A percentile compares a stretch with the other conserved stretches of the same genome.
These are phyloP conservation scores for Nothura maculosa DNA, from an alignment of 2,797 vertebrate species.

Conservation along the genomic window DNA sequence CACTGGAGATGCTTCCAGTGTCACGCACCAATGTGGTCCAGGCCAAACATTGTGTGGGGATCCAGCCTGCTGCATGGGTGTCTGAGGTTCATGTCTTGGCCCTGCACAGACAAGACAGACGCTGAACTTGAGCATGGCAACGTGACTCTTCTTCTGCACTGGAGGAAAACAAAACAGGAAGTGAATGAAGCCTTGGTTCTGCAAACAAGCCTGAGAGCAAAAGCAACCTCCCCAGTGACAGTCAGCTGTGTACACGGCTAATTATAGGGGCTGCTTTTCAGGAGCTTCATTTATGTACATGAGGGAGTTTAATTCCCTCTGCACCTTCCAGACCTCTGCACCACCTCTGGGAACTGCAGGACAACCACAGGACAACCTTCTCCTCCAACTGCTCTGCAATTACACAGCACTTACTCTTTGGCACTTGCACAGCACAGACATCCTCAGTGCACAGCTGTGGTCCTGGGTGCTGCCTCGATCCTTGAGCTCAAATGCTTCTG, in stretches of 20 bases:
- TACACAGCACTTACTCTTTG: too few species aligned
- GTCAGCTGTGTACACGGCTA: constrained; percentile 17
- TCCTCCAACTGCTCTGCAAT: not conserved
- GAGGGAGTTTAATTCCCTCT: constrained; percentile 25
- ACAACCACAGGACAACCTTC: not conserved
- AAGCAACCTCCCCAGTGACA: not conserved
- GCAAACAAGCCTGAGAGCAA: constrained; percentile 33
- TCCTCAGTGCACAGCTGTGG: rapidly evolving
- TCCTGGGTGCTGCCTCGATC: not conserved
- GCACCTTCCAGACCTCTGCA: constrained; percentile 12
- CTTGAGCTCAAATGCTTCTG: not conserved
- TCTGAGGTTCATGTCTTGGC: not conserved
- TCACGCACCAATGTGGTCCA: not conserved
- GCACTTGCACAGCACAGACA: not conserved
- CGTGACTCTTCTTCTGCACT: constrained; percentile 14
- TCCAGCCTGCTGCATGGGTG: not conserved
- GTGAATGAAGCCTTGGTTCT: constrained; percentile 15
- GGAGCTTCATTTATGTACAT: constrained; percentile 32
- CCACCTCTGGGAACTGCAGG: not conserved
- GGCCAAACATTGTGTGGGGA: not conserved
- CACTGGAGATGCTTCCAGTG: not conserved
- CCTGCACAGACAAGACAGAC: not conserved
- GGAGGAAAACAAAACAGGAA: constrained; percentile 45
- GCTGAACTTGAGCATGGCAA: not conserved
- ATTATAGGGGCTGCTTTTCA: constrained; percentile 63